Evolutionary conservation across 2,888 invertebrate species (phyloP), one percentile per base, ranked within the genome.

Genomic region (Margaritifera margaritifera): DNA sequence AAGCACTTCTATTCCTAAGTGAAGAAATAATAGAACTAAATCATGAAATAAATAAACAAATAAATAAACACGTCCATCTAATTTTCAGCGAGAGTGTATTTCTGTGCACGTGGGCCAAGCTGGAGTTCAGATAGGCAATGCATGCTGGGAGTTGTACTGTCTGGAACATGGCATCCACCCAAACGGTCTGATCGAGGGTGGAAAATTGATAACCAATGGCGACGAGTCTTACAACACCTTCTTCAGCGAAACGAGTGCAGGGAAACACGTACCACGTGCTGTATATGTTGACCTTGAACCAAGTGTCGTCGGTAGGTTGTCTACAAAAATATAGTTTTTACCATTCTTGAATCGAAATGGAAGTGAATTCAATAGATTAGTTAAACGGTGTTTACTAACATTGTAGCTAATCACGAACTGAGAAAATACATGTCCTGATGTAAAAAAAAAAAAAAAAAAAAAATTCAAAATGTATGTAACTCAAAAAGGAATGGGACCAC

Each of bases 261-360:
- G 98, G 87, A 98, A 98, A 89, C 97, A 98, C 89, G 86, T 86
- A 54, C 86, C 86, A n/a, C 68, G 86, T n/a, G 84, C 85, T 8
- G 83, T 86, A n/a, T 86, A 97, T 88, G 96, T 98, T 19, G 98
- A 98, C 91, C 92, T 98, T 89, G 98, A 98, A 91, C 98, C 98
- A 74, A 97, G 97, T 80, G 98, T 98, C 86, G 96, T 98, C 77
- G 95, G 94, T 93, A 87, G 92, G 92, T 77, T 42, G n/a, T 54
- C 15, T 22, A 27, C 19, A 42, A 3, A 15, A 42, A 8, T 6
- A 31, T 31, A 6, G 2, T 6, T 22, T n/a, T 53, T 20, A 15
- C 19, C 27, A 8, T 31, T 42, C 42, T 42, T 22, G 19, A 50
- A 62, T n/a, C 18, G 4, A 62, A 20, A 19, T 11, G 31, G 31